These are phyloP conservation scores for Pemphigus obesinymphae DNA, from an alignment of 1,140 invertebrate species.

Conservation along the genomic window DNA sequence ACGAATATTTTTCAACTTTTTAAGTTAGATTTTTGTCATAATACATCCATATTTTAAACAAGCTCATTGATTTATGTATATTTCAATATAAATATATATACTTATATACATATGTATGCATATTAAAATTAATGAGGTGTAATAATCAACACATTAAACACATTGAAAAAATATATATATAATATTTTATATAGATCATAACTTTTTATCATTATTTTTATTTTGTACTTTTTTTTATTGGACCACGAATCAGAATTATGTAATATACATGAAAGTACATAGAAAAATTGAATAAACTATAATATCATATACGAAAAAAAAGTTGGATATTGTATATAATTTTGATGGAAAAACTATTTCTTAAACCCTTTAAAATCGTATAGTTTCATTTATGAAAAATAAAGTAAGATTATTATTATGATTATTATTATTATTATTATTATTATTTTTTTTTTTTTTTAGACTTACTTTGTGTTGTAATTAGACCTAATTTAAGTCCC, in stretches of 20 bases:
- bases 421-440: conserved; percentile 7
- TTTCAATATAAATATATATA: too few species aligned
- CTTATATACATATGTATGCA: neutral
- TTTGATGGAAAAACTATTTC: conserved; percentile 9
- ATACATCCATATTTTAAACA: neutral
- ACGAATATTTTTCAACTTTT: conserved; percentile 14
- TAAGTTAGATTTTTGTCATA: neutral
- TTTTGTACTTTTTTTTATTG: conserved; percentile 1
- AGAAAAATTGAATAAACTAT: neutral
- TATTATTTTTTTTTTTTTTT: conserved; percentile 9
- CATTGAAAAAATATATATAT: neutral
- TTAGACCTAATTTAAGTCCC: conserved; percentile 33
- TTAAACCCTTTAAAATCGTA: conserved; percentile 19
- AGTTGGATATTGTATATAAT: conserved; percentile 31
- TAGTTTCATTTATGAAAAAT: conserved; percentile 22
- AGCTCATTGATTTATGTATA: neutral
- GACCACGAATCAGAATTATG: neutral
- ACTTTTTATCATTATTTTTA: conserved; percentile 1
- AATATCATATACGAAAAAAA: neutral
- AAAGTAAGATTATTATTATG: conserved; percentile 15
- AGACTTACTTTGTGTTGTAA: conserved; percentile 37
- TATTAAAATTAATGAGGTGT: neutral
- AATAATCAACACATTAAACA: conserved; percentile 16
- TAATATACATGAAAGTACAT: conserved; percentile 27
- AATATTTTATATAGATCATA: conserved; percentile 20